phyloP scores from a whole-genome alignment of 2,113 vertebrate species.

The Lynx canadensis region DNA sequence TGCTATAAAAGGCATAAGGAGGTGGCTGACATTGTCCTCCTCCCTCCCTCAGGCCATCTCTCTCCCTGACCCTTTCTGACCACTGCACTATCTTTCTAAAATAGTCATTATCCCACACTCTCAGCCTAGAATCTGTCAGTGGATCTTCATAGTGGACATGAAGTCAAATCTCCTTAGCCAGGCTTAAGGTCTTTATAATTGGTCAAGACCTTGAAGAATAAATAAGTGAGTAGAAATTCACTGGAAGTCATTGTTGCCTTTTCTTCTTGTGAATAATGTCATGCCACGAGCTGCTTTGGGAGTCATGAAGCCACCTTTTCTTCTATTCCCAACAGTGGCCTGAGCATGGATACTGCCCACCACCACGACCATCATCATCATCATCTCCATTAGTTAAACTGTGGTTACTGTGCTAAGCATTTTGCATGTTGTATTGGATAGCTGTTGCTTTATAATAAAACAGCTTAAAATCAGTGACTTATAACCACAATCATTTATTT shows the following conservation, averaged over 20 bases:
- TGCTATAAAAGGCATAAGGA: not conserved
- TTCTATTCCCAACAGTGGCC: not conserved
- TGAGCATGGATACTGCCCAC: not conserved
- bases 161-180: not conserved
- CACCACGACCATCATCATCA: accelerated
- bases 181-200: not conserved
- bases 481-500: not conserved
- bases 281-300: not conserved
- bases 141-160: not conserved
- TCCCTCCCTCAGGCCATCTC: too few relatives aligned
- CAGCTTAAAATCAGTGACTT: not conserved
- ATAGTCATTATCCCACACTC: not conserved
- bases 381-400: not conserved
- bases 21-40: accelerated
- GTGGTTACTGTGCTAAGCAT: not conserved
- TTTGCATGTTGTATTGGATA: not conserved
- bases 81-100: not conserved
- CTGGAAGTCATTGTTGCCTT: not conserved
- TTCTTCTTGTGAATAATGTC: not conserved
- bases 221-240: not conserved
- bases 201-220: not conserved
- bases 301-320: not conserved
- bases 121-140: not conserved
- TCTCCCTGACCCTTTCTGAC: not conserved
- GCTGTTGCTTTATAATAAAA: not conserved